Evolutionary conservation across 2,797 vertebrate genomes (phyloP).

Genomic region (Thamnophis elegans): DNA sequence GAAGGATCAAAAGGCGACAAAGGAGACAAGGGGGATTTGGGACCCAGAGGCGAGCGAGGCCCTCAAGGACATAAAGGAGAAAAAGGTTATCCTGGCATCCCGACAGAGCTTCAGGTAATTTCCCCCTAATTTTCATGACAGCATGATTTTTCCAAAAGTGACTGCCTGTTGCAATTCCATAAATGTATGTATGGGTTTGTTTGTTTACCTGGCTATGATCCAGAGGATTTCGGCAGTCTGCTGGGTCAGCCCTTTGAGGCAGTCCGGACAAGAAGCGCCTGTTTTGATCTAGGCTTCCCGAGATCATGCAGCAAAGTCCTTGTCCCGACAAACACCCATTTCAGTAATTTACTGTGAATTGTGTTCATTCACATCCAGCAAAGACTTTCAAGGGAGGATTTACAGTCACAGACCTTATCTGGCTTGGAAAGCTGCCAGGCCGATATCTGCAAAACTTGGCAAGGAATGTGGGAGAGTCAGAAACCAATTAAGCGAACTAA

Average conservation of each 20-base stretch:
- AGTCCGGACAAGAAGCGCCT: neutral
- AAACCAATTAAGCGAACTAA: too few species aligned
- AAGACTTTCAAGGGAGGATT: too few species aligned
- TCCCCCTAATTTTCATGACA: neutral
- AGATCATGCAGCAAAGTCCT: too few species aligned
- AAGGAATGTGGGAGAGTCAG: too few species aligned
- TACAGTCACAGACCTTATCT: too few species aligned
- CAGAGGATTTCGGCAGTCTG: neutral
- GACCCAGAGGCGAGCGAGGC: constrained; percentile 77
- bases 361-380: too few species aligned
- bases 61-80: constrained; percentile 78
- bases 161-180: neutral
- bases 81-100: constrained; percentile 78
- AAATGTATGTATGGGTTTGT: neutral
- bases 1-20: constrained; percentile 80
- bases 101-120: constrained; percentile 77
- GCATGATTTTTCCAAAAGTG: constrained; percentile 14
- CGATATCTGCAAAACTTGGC: too few species aligned
- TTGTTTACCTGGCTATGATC: neutral
- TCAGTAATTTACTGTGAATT: too few species aligned
- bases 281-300: too few species aligned
- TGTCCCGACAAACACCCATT: too few species aligned
- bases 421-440: too few species aligned
- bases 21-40: constrained; percentile 79
- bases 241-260: neutral